Evolutionary conservation across 2,797 vertebrate species (phyloP), one percentile per base, ranked within the genome.

Genomic region (Gymnothorax javanicus): DNA sequence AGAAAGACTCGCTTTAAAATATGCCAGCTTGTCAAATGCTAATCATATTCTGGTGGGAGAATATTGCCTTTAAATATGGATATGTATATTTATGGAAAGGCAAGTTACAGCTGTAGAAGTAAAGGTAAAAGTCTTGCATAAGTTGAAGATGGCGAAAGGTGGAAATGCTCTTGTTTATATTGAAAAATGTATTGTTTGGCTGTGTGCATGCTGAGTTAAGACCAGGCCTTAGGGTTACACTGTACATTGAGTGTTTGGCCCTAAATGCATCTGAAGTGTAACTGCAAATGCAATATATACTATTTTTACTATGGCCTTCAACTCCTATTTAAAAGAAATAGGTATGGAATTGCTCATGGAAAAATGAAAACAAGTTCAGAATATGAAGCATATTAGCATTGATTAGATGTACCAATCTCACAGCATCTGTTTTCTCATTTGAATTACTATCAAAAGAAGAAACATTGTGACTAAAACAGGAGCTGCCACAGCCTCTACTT

Each of bases 21-120:
- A 79, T 79, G 43, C 43, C 50, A 79, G 13, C n/a, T 77, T 50
- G 43, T 20, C 15, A 33, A 77, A 52, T 77, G 73, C 73, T 77
- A 27, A 77, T 79, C 54, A 79, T 52, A 54, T 79, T 20, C 75
- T 54, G 50, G 20, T 11, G 43, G 17, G 43, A 54, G 75, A 20
- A 79, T 79, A 79, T 79, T 79, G 43, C 75, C 75, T 79, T 54
- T 54, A 79, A 79, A 79, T 79, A 20, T 79, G 75, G 43, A 79
- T 79, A 54, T 79, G n/a, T 50, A 79, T 79, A 79, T 79, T 54
- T 79, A 20, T 52, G 6, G 75, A 54, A 54, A 2, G 75, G 43
- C 75, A n/a, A 79, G 75, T n/a, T 54, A 79, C 17, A 50, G 50
- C 43, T 43, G 11, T 7, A 79, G 11, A 59, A 79, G 20, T 11